Evolutionary conservation across 1,140 invertebrate genomes (phyloP).

Genomic region (Pseudomyrmex concolor): DNA sequence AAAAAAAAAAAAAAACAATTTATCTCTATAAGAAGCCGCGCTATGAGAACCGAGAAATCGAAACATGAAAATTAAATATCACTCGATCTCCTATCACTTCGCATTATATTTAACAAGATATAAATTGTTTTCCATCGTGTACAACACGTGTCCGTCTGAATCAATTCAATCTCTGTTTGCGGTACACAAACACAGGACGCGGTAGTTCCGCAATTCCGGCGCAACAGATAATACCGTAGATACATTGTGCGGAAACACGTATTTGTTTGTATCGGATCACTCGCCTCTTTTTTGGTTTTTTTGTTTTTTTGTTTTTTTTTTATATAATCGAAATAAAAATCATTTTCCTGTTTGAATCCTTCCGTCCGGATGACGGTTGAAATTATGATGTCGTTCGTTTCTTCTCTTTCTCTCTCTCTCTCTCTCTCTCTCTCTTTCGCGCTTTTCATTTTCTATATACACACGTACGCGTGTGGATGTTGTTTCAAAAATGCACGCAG

Average conservation of each 20-base stretch:
- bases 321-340: conserved; percentile 39
- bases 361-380: conserved; percentile 3
- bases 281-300: not conserved
- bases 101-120: conserved; percentile 52
- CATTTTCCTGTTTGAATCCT: not conserved
- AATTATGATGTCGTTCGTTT: conserved; percentile 6
- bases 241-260: conserved; percentile 19
- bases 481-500: conserved; percentile 9
- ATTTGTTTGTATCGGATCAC: conserved; percentile 43
- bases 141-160: conserved; percentile 35
- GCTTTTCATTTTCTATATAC: not conserved
- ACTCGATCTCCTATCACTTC: conserved; percentile 21
- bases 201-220: conserved; percentile 42
- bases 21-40: not conserved
- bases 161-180: conserved; percentile 56
- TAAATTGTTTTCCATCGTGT: conserved; percentile 51
- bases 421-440: not conserved
- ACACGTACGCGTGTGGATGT: not conserved
- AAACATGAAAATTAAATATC: conserved; percentile 4
- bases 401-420: not conserved
- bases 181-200: conserved; percentile 37
- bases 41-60: conserved; percentile 18
- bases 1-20: not conserved
- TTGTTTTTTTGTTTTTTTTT: not conserved
- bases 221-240: conserved; percentile 55